Evolutionary conservation across 1,140 invertebrate genomes (phyloP), one percentile per base, ranked within the genome.

Genomic region (Zaprionus gabonicus): DNA sequence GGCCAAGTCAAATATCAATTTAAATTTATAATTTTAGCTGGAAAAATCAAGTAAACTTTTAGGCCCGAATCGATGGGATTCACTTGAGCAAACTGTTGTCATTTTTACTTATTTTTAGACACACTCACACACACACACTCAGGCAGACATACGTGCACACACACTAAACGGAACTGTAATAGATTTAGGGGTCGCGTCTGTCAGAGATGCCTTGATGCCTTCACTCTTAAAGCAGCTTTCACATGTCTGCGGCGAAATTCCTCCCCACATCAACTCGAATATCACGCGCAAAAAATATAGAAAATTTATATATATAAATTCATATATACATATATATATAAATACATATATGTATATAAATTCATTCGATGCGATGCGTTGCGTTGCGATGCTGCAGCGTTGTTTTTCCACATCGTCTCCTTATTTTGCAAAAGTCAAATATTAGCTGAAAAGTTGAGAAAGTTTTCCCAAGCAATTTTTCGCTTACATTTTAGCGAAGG

Each of bases 361-460:
- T 75, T 78, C 75, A 90, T 84, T 84, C 81, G 74, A 64, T 58
- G 65, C 38, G 20, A 12, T 23, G 46, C 46, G 46, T n/a, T 44
- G 41, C 41, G 41, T n/a, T 44, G 41, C 41, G 41, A 17, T 44
- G 78, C 71, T 80, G 78, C 78, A 67, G 71, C 85, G 85, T 81
- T 88, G 81, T 85, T 88, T 88, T 88, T 90, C 85, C 85, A 85
- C 85, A 91, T 88, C 85, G 84, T 80, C 85, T 91, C 75, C 85
- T 90, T 90, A 88, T 88, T 88, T 88, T 85, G 82, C 71, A 75
- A 90, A 90, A 90, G 85, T 91, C 85, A 90, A 90, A 90, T 90
- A 90, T 90, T 90, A 90, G 85, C 85, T 90, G 85, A 90, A 90
- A 90, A 90, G 85, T 90, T 90, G 85, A 91, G 82, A 90, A 90